These are phyloP conservation scores for Phoenoteleia sp. DNA, from an alignment of 2,888 invertebrate genomes.

Conservation along the genomic window DNA sequence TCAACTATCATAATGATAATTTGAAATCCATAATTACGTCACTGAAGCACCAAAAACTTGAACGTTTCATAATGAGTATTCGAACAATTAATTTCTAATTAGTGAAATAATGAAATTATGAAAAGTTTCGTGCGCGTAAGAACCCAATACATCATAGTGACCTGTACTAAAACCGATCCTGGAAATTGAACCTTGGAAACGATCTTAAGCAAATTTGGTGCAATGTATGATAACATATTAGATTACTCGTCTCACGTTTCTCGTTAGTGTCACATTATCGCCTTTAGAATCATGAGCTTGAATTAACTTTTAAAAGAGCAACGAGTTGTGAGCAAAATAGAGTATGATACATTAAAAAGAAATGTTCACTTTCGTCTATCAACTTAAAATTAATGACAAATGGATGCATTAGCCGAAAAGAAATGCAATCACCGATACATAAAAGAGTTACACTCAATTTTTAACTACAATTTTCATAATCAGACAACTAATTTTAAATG, in stretches of 20 bases:
- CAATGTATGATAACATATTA: slow-evolving; percentile 40
- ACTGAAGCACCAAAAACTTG: neutral
- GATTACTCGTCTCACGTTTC: slow-evolving; percentile 45
- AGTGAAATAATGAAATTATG: slow-evolving; percentile 32
- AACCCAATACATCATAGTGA: slow-evolving; percentile 29
- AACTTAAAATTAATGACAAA: no score
- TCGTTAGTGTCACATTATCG: slow-evolving; percentile 42
- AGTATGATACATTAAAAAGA: neutral
- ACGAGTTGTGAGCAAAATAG: neutral
- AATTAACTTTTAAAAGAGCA: slow-evolving; percentile 38
- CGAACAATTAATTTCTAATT: slow-evolving; percentile 42
- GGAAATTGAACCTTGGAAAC: slow-evolving; percentile 56
- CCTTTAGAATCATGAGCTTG: slow-evolving; percentile 8
- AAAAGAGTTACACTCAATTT: no score
- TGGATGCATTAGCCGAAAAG: no score
- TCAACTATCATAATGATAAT: no score
- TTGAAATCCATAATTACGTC: slow-evolving; percentile 2
- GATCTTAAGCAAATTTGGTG: slow-evolving; percentile 53
- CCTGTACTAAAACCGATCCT: slow-evolving; percentile 19
- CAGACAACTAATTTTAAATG: no score
- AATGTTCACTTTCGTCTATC: no score
- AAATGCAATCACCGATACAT: no score
- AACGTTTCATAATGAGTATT: slow-evolving; percentile 1
- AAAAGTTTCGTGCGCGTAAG: slow-evolving; percentile 8
- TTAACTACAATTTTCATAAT: no score